Conservation (phyloP, 2,113 vertebrate species). For the Dendropsophus ebraccatus region DNA sequence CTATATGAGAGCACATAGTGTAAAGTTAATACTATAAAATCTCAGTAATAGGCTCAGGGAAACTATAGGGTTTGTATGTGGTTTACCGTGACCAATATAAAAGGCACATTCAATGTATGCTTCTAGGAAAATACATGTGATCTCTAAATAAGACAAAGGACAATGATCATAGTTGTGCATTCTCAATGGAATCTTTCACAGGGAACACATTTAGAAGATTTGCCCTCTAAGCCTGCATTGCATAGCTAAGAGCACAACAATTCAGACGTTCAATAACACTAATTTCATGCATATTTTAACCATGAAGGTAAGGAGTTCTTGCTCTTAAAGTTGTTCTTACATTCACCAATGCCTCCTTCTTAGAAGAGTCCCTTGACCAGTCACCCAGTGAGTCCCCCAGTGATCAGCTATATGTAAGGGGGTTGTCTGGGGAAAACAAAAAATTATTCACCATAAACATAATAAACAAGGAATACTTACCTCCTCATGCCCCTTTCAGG, state of each 20-base stretch:
- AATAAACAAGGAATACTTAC: too few relatives aligned
- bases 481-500: too few relatives aligned
- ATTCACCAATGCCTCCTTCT: background rate
- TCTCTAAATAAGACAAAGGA: slow-evolving; percentile 5
- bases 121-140: background rate
- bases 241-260: background rate
- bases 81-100: background rate
- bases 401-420: background rate
- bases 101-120: background rate
- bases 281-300: background rate
- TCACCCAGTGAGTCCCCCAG: background rate
- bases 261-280: background rate
- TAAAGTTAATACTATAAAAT: background rate
- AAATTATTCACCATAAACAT: too few relatives aligned
- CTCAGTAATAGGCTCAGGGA: background rate
- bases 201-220: background rate
- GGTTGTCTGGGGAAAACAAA: too few relatives aligned
- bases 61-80: background rate
- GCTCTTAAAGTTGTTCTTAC: too few relatives aligned
- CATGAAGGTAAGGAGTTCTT: too few relatives aligned
- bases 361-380: background rate
- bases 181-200: background rate
- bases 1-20: too few relatives aligned
- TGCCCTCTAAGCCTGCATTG: background rate
- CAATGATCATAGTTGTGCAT: background rate